phyloP scores from a whole-genome alignment of 2,888 invertebrate species.

The Meganola albula region DNA sequence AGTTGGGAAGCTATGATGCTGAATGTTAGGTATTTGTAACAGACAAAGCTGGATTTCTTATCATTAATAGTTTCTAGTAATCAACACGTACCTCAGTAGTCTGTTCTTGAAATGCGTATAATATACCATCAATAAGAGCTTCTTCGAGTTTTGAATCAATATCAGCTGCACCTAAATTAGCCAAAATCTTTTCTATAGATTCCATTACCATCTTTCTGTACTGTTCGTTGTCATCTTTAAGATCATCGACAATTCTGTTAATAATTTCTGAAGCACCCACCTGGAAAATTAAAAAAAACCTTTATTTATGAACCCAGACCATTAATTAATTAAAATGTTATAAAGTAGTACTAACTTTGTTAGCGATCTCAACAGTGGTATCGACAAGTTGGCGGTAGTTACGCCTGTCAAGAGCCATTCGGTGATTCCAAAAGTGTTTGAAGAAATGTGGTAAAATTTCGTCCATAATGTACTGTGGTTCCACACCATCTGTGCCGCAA shows the following conservation, averaged over 20 bases:
- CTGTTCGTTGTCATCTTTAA: conserved; percentile 99
- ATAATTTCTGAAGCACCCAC: conserved; percentile 99
- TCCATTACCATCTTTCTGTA: conserved; percentile 99
- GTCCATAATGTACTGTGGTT: conserved; percentile 99
- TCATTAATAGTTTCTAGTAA: too few relatives aligned
- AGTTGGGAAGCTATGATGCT: too few relatives aligned
- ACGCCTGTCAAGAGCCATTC: conserved; percentile 98
- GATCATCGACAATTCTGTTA: conserved; percentile 97
- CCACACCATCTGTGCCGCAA: conserved; percentile 99
- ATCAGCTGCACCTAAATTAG: conserved; percentile 97
- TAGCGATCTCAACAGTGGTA: conserved; percentile 99
- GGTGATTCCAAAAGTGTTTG: conserved; percentile 99
- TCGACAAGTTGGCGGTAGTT: conserved; percentile 99
- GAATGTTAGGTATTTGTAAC: too few relatives aligned
- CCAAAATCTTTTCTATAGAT: conserved; percentile 99
- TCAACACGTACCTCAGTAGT: conserved; percentile 93
- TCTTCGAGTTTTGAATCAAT: conserved; percentile 99
- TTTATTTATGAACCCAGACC: too few relatives aligned
- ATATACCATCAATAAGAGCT: conserved; percentile 98
- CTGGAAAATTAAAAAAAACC: too few relatives aligned
- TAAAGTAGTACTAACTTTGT: conserved; percentile 84
- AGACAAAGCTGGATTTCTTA: too few relatives aligned
- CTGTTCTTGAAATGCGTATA: conserved; percentile 99
- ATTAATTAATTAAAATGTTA: too few relatives aligned
- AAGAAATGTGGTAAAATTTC: conserved; percentile 99